Conservation (phyloP, 2,797 vertebrate species). For the Numenius phaeopus region DNA sequence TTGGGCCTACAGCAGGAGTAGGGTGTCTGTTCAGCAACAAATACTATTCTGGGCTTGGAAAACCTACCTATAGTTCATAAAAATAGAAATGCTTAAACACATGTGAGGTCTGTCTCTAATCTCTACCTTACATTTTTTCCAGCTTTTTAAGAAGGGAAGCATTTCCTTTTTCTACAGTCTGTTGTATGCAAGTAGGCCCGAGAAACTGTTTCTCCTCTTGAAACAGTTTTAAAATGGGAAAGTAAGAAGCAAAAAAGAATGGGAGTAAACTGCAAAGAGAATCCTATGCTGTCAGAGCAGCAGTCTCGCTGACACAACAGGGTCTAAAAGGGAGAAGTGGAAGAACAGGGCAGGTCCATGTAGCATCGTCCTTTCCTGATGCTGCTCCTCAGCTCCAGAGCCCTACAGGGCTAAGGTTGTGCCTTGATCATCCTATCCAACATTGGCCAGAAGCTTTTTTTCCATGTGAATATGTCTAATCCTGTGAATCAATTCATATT, state of each 20-base stretch:
- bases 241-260: neutral
- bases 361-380: neutral
- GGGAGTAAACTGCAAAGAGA: neutral
- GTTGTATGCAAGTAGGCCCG: neutral
- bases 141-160: neutral
- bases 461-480: accelerated
- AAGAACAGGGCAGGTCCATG: accelerated
- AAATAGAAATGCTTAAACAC: neutral
- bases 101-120: neutral
- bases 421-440: neutral
- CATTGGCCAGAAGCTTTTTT: neutral
- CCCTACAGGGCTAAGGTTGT: neutral
- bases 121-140: neutral
- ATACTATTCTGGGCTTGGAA: neutral
- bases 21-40: neutral
- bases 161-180: neutral
- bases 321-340: neutral
- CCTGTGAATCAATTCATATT: neutral
- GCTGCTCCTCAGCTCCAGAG: neutral
- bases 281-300: too few species aligned
- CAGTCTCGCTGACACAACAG: too few species aligned
- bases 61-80: neutral
- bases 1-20: neutral
- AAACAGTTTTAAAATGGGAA: neutral
- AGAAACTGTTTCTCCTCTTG: neutral